Conservation (phyloP, 2,113 vertebrate species). For the Mormyrus iriodes region DNA sequence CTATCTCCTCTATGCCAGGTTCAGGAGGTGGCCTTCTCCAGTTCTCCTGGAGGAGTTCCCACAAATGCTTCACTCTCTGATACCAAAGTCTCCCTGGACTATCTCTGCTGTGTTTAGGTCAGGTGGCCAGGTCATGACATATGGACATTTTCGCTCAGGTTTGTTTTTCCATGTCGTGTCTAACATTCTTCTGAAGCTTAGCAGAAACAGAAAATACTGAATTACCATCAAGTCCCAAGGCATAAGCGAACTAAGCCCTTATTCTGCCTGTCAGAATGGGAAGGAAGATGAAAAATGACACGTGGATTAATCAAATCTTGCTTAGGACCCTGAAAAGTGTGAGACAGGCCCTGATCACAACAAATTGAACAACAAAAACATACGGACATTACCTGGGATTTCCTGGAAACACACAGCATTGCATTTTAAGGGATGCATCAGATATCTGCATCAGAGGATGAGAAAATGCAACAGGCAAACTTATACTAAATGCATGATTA, state of each 20-base stretch:
- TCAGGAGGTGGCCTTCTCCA: not conserved
- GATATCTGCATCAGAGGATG: no score
- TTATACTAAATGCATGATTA: not conserved
- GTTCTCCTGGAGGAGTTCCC: not conserved
- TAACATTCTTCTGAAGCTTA: not conserved
- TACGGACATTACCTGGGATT: not conserved
- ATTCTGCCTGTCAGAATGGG: not conserved
- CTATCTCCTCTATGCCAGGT: no score
- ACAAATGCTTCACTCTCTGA: not conserved
- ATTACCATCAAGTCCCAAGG: not conserved
- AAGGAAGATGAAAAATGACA: not conserved
- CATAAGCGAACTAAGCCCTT: not conserved
- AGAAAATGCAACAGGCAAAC: no score
- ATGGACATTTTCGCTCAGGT: not conserved
- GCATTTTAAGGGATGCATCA: no score
- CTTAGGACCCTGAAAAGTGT: not conserved
- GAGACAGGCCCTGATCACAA: no score
- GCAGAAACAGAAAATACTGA: not conserved
- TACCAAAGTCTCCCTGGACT: no score
- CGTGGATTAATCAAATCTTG: not conserved
- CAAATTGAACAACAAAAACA: no score
- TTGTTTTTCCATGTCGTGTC: not conserved
- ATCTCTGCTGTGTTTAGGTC: no score
- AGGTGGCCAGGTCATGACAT: no score
- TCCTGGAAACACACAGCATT: no score